Base-by-base conservation (phyloP, 2,797 vertebrate species). In the Erpetoichthys calabaricus region DNA sequence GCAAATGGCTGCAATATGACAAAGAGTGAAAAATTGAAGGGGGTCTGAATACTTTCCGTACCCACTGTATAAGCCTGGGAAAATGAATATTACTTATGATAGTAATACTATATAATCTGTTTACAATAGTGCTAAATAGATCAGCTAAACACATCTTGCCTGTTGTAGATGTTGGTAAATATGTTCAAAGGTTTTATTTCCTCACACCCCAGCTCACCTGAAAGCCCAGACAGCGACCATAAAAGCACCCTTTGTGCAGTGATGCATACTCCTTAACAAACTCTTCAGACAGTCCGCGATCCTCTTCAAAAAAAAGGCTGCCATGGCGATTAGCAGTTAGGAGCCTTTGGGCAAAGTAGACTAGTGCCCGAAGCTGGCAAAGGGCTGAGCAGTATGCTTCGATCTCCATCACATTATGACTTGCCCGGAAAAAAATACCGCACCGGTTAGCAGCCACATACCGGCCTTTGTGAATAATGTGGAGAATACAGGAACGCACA, bases 241-340 rank as follows among this genome's bases (percentile, higher is more conserved):
- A 96, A 77, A 96, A 96, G 75, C 92, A 94, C 42, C 89, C 90
- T 67, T 92, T 93, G 73, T 91, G 89, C 84, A 96, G 88, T 1
- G 89, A 89, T 57, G 86, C 63, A 44, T 91, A 94, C 65, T 97
- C 92, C 0, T 66, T 74, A 47, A 97, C 68, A 59, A 97, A 90
- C 67, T 80, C 88, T 56, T 88, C 79, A 0, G 80, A 90, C 49
- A 94, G 75, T 52, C 86, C 73, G 5, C 83, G 76, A 25, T 90
- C 91, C 52, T 93, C 88, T 1, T 83, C 73, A 57, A 85, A 89
- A 73, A 94, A 96, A 60, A 96, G 88, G 67, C 81, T 75, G 5
- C 91, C 91, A 0, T 87, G 83, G 61, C 56, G 75, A 77, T 90
- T 94, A 71, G 86, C 84, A 4, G 88, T 79, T 1, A 94, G 82